Evolutionary conservation across 2,113 vertebrate species (phyloP), one percentile per base, ranked within the genome.

Genomic region (Morone chrysops): DNA sequence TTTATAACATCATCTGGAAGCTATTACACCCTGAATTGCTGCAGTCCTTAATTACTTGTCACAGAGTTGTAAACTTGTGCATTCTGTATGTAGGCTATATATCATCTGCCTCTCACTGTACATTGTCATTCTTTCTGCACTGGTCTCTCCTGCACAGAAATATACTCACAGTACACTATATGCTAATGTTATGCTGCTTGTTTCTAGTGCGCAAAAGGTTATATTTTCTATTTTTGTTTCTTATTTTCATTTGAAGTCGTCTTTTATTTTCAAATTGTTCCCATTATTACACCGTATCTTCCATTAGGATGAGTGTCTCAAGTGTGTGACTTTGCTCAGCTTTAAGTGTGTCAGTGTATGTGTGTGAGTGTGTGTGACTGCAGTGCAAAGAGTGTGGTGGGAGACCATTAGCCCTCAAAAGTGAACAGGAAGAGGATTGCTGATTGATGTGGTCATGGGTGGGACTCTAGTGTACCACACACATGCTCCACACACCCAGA

Each of bases 371-470:
- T 36, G 31, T 51, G 50, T 43, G 62, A 61, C 6, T 65, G 60
- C 18, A 38, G 56, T 67, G 20, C 40, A 53, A 66, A 83, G 65
- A 80, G 65, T 71, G 75, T 41, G 72, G 77, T 78, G 70, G 72
- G 83, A 84, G 65, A 65, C 78, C 76, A 85, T 88, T 81, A 87
- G 86, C 63, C 54, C 63, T 69, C 72, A 81, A 84, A 68, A 89
- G 56, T 83, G 86, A 80, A 87, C 88, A 86, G 82, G 85, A 86
- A 86, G 71, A 65, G 56, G 74, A 65, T 17, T 66, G 78, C 43
- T 84, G 84, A 91, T 77, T 89, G 81, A 92, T 94, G 87, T 91
- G 89, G 88, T 65, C 45, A 80, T 20, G 65, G 78, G 78, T 82
- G 79, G 85, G 81, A 85, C 87, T 66, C 11, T 8, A 63, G 20